Base-by-base conservation (phyloP, 2,888 invertebrate genomes). In the Limnephilus marmoratus region DNA sequence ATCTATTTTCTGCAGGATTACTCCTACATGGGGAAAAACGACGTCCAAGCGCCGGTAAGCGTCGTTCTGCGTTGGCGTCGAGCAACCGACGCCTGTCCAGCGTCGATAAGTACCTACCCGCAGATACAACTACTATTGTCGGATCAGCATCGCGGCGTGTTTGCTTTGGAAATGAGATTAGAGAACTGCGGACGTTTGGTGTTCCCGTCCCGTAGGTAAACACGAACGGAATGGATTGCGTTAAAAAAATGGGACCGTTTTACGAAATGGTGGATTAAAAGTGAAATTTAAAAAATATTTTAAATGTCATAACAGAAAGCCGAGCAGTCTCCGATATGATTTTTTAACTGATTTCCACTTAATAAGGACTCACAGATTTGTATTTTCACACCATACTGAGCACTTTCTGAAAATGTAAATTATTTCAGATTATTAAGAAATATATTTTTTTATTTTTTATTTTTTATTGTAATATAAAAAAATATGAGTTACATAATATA, bases 91-190 rank as follows among this genome's bases (percentile, higher is more conserved):
- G 81, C 80, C 88, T 80, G 88, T 34, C 88, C 80, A 34, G 80
- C 24, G 88, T 37, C 68, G 68, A 81, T 89, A 80, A 37, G 86
- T 29, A 31, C 68, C 49, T 29, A 31, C 37, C 31, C 34, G 88
- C 81, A 81, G 81, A 89, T 81, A 80, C 80, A 80, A 89, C 37
- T 89, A 89, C 80, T 89, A 89, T 89, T 37, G 80, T 29, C 37
- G 37, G 37, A 80, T 89, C 37, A 80, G 18, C 37, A 81, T 89
- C 88, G 80, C 81, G 4, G 34, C 88, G 15, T 80, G 88, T 89
- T 34, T 37, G 80, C n/a, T 80, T 49, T 86, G 81, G 24, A 53
- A 34, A 89, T 89, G n/a, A 24, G 80, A 89, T 89, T 89, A 81
- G 3, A 37, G 37, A 80, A 13, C 80, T 80, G 31, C 53, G 13